Conservation (phyloP, 2,888 invertebrate species). For the Cephalotes varians region DNA sequence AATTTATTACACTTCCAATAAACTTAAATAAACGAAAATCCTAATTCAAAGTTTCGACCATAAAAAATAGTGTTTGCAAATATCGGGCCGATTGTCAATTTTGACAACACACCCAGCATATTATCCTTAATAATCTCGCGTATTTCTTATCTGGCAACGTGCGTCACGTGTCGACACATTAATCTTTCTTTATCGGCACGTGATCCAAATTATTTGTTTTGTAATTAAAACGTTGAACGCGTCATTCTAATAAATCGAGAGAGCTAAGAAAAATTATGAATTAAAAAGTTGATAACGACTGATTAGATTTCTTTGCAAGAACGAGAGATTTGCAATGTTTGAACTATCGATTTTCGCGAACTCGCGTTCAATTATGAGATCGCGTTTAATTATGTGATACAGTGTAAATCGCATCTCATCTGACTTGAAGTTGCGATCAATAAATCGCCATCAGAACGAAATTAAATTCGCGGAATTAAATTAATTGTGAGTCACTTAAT, state of each 20-base stretch:
- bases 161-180: conserved; percentile 58
- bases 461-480: conserved; percentile 1
- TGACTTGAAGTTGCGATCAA: background rate
- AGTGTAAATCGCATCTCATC: conserved; percentile 19
- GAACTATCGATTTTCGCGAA: background rate
- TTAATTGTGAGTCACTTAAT: background rate
- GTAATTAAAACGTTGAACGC: background rate
- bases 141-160: conserved; percentile 53
- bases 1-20: background rate
- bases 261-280: background rate
- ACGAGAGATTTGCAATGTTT: background rate
- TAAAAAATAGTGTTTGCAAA: background rate
- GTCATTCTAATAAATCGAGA: background rate
- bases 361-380: conserved; percentile 24
- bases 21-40: background rate
- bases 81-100: background rate
- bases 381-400: conserved; percentile 59
- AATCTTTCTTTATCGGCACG: conserved; percentile 57
- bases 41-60: background rate
- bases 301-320: background rate
- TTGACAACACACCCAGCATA: conserved; percentile 35
- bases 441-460: background rate
- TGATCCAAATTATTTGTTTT: conserved; percentile 46
- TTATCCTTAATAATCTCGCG: conserved; percentile 23
- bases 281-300: background rate